Evolutionary conservation across 2,888 invertebrate species (phyloP).

Genomic region (Toxonevra muliebris): DNA sequence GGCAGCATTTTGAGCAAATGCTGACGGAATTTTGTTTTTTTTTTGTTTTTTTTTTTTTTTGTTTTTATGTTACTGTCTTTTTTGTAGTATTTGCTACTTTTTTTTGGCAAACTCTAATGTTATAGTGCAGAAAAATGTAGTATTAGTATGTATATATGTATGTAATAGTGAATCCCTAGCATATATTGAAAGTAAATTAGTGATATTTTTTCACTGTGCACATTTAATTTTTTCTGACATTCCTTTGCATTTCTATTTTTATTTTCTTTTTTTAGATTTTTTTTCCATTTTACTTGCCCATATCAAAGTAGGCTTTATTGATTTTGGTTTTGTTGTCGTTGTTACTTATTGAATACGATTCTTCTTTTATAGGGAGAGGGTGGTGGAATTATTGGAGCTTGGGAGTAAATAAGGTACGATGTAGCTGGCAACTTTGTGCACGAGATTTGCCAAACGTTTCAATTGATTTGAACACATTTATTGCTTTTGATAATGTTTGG

Average conservation of each 20-base stretch:
- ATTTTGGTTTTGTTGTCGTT: conserved; percentile 17
- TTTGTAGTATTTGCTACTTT: too few relatives aligned
- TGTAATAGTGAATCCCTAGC: conserved; percentile 10
- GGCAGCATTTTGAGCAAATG: neutral
- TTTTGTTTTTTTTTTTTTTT: too few relatives aligned
- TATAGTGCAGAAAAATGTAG: too few relatives aligned
- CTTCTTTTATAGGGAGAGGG: too few relatives aligned
- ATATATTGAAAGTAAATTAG: conserved; percentile 30
- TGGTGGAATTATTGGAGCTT: neutral
- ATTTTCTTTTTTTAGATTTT: neutral
- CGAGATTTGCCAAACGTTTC: conserved; percentile 54
- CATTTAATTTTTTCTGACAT: conserved; percentile 30
- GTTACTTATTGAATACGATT: too few relatives aligned
- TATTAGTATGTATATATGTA: neutral
- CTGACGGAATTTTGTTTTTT: neutral
- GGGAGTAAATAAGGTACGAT: neutral
- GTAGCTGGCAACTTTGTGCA: neutral
- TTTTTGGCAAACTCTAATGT: too few relatives aligned
- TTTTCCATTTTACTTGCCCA: conserved; percentile 9
- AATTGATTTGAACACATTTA: conserved; percentile 57
- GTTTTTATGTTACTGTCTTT: too few relatives aligned
- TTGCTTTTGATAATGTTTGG: conserved; percentile 50
- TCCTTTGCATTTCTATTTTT: neutral
- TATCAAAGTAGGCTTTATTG: conserved; percentile 12
- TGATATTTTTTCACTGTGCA: conserved; percentile 25